Base-by-base conservation (phyloP, 2,888 invertebrate species). In the Agrotis segetum region DNA sequence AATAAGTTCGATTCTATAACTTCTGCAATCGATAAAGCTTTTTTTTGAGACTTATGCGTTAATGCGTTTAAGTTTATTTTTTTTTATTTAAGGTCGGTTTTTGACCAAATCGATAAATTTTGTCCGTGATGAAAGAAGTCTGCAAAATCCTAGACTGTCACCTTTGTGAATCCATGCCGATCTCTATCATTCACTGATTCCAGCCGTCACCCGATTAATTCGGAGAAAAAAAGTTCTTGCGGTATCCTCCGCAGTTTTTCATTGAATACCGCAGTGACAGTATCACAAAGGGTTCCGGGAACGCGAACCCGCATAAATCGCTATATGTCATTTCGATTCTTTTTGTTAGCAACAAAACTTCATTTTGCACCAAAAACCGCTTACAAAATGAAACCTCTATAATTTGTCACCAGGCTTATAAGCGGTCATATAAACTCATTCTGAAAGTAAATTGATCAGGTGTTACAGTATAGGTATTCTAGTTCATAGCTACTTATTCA, bases 331-430 rank as follows among this genome's bases (percentile, higher is more conserved):
- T 90, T 87, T 88, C 87, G 83, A 84, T 80, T 82, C 81, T 87
- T 88, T 89, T 92, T 91, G 90, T 91, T 87, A 89, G 86, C 79
- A 83, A 85, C 83, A 84, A 86, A 88, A 90, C 90, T 91, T 90
- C 87, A 91, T 90, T 92, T 88, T 85, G 83, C 83, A 76, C 62
- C 75, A 63, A 67, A 62, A 67, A 66, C 91, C 6, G 34, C 7
- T 52, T 52, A 16, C 80, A 76, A 62, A 58, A 61, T 76, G 88
- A 58, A 19, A 52, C 44, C 59, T 65, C 17, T 47, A 24, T 60
- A 74, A 61, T 60, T 77, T 70, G 44, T 46, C 34, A 34, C 2
- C 17, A 56, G 40, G 60, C 61, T 34, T 44, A 60, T 24, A 21
- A 52, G 13, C 58, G 66, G n/a, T 75, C 67, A 46, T 24, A 67